Conservation (phyloP, 2,113 vertebrate genomes). For the Thalassarche chlororhynchos region DNA sequence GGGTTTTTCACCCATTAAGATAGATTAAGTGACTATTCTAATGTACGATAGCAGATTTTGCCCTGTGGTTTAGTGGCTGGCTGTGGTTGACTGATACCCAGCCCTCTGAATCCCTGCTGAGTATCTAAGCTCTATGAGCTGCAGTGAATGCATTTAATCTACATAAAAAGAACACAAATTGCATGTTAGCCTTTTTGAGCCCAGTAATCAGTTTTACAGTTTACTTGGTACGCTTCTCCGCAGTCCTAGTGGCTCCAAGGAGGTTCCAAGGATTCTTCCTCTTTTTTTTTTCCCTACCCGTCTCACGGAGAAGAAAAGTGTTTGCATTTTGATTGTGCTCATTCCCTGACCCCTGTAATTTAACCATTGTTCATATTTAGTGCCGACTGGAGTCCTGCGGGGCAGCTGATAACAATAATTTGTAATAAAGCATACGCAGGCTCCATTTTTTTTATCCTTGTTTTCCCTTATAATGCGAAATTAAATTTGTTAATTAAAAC, state of each 20-base stretch:
- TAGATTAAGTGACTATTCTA: slow-evolving; percentile 86
- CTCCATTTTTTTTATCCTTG: slow-evolving; percentile 34
- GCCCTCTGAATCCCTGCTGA: slow-evolving; percentile 83
- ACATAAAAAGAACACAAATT: slow-evolving; percentile 84
- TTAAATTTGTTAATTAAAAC: slow-evolving; percentile 73
- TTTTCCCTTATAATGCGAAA: slow-evolving; percentile 40
- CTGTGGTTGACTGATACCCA: slow-evolving; percentile 89
- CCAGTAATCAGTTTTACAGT: slow-evolving; percentile 71
- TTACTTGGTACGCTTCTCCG: slow-evolving; percentile 50
- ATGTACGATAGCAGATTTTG: slow-evolving; percentile 84
- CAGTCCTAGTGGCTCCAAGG: slow-evolving; percentile 62
- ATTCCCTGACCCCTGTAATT: slow-evolving; percentile 74
- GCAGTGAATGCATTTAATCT: slow-evolving; percentile 83
- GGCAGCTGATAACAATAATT: slow-evolving; percentile 80
- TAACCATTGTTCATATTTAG: slow-evolving; percentile 77
- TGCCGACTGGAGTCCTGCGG: slow-evolving; percentile 72
- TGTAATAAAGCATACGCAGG: slow-evolving; percentile 51
- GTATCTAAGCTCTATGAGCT: slow-evolving; percentile 80
- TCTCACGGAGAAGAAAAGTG: slow-evolving; percentile 68
- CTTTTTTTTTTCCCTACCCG: neutral
- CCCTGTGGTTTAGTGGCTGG: slow-evolving; percentile 80
- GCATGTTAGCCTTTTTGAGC: slow-evolving; percentile 77
- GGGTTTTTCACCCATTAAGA: slow-evolving; percentile 83
- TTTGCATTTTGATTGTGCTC: slow-evolving; percentile 78
- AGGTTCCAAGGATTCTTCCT: slow-evolving; percentile 54